Conservation (phyloP, 2,888 invertebrate species). For the Tolmerus cingulatus region DNA sequence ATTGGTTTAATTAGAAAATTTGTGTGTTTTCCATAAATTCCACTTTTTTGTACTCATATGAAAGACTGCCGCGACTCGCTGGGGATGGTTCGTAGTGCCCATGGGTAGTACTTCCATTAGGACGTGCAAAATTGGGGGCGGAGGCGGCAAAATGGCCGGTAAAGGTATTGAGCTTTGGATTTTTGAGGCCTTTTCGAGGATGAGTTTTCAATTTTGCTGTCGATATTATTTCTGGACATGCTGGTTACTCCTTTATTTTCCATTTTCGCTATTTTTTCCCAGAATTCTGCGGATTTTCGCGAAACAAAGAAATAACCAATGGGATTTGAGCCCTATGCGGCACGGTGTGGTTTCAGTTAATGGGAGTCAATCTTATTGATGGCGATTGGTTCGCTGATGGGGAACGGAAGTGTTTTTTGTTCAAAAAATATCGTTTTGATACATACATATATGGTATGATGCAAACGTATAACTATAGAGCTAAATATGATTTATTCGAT, state of each 20-base stretch:
- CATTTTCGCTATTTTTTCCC: neutral
- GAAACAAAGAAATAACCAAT: neutral
- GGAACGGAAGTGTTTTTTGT: neutral
- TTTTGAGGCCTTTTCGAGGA: constrained; percentile 7
- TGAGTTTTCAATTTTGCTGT: constrained; percentile 38
- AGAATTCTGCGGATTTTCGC: neutral
- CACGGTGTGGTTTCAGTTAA: neutral
- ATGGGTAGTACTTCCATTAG: constrained; percentile 13
- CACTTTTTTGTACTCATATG: constrained; percentile 22
- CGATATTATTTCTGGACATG: constrained; percentile 25
- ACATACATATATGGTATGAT: too few species aligned
- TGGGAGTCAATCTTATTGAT: neutral
- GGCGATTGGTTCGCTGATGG: neutral
- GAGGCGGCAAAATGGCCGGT: neutral
- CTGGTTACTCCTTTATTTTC: neutral
- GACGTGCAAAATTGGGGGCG: neutral
- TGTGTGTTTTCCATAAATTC: constrained; percentile 43
- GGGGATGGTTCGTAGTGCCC: neutral
- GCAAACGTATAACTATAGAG: neutral
- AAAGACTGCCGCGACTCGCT: constrained; percentile 2
- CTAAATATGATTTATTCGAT: neutral
- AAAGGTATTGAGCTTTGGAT: neutral
- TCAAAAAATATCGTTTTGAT: neutral
- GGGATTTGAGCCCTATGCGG: neutral
- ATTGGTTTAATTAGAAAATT: constrained; percentile 44